Conservation (phyloP, 2,113 vertebrate species). For the Choloepus hoffmanni region DNA sequence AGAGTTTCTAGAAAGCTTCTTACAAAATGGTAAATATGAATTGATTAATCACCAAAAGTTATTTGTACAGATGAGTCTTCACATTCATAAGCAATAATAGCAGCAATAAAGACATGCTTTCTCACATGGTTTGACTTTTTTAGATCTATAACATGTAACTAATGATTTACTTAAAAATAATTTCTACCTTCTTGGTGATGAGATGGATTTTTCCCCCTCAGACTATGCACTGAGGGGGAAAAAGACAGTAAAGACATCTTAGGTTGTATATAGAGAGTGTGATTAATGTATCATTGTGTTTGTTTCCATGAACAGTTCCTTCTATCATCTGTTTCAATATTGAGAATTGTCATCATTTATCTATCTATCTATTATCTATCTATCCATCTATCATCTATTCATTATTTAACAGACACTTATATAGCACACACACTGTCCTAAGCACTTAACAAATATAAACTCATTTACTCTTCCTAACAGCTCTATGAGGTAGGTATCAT, state of each 20-base stretch:
- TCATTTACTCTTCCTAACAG: background rate
- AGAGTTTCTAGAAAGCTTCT: conserved; percentile 51
- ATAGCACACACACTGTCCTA: background rate
- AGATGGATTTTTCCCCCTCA: background rate
- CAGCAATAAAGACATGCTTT: background rate
- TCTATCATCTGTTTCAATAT: background rate
- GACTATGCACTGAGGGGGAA: background rate
- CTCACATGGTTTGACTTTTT: background rate
- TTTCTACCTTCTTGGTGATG: conserved; percentile 11
- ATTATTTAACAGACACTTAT: background rate
- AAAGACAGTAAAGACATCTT: background rate
- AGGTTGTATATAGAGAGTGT: background rate
- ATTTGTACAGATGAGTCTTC: background rate
- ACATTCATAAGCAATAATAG: background rate
- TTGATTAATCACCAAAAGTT: conserved; percentile 2
- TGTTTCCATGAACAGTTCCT: background rate
- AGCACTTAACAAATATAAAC: background rate
- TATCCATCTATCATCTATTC: background rate
- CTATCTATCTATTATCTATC: too few relatives aligned
- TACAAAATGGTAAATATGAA: conserved; percentile 35
- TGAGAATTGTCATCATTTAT: background rate
- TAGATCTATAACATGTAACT: background rate
- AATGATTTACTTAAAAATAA: conserved; percentile 46
- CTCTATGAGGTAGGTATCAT: background rate
- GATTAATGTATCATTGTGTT: background rate